Evolutionary conservation across 1,140 invertebrate genomes (phyloP).

Genomic region (Drosophila aff.): DNA sequence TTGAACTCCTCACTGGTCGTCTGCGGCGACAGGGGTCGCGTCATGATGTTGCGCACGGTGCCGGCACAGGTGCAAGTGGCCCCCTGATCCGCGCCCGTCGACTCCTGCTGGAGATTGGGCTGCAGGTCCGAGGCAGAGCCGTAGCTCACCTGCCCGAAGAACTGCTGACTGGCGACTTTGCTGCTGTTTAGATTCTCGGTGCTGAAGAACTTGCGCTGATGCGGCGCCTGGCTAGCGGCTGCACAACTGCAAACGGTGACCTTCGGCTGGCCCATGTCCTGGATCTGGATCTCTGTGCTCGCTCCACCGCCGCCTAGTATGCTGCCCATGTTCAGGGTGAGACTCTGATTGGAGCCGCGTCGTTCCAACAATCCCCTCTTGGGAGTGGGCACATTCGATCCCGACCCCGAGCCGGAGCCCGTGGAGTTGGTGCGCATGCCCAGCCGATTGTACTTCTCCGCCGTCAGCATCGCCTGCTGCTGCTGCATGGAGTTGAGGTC

Average conservation of each 20-base stretch:
- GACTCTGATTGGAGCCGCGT: slow-evolving; percentile 93
- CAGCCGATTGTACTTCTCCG: slow-evolving; percentile 51
- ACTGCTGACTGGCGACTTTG: slow-evolving; percentile 40
- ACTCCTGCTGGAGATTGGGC: slow-evolving; percentile 52
- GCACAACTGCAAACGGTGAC: slow-evolving; percentile 65
- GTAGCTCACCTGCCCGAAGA: slow-evolving; percentile 69
- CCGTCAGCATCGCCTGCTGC: slow-evolving; percentile 33
- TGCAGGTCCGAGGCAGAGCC: slow-evolving; percentile 80
- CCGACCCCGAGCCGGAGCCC: slow-evolving; percentile 47
- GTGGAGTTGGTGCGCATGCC: slow-evolving; percentile 57
- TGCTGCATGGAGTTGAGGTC: slow-evolving; percentile 86
- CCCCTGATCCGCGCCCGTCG: slow-evolving; percentile 14
- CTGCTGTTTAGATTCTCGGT: slow-evolving; percentile 80
- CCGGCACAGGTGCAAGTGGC: slow-evolving; percentile 69
- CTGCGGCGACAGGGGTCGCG: slow-evolving; percentile 87
- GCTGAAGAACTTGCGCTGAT: slow-evolving; percentile 83
- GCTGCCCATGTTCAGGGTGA: slow-evolving; percentile 89
- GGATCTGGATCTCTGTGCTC: slow-evolving; percentile 18
- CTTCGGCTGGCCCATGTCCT: slow-evolving; percentile 61
- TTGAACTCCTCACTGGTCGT: slow-evolving; percentile 89
- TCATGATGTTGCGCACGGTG: slow-evolving; percentile 87
- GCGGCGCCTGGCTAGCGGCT: slow-evolving; percentile 81
- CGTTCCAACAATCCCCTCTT: slow-evolving; percentile 91
- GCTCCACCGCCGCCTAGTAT: slow-evolving; percentile 36
- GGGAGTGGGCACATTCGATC: slow-evolving; percentile 60